Evolutionary conservation across 2,113 vertebrate genomes (phyloP), one percentile per base, ranked within the genome.

Genomic region (Perca flavescens): DNA sequence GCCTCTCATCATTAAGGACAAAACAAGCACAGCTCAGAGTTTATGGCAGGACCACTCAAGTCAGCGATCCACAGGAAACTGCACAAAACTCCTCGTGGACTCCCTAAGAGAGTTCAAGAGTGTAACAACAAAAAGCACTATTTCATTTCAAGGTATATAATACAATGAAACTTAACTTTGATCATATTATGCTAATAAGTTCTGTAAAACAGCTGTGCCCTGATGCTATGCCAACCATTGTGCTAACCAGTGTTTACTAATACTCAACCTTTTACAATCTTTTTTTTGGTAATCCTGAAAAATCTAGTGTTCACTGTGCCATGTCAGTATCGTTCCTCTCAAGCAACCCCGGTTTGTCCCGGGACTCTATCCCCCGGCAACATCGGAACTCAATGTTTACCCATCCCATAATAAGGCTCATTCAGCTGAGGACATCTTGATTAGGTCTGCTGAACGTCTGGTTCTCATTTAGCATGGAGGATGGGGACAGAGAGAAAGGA

Each of bases 351-450:
- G 64, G 56, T 81, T 77, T 86, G 86, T 89, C 89, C 75, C 17
- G 50, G 72, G 89, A 90, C 79, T 88, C 86, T 88, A 87, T 91
- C 92, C 92, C 74, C 79, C 78, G 89, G 89, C 92, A 88, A 88
- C 82, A 87, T 92, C 85, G 89, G 90, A 93, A 88, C 88, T 89
- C 86, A 85, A 79, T 94, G 93, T 95, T 95, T 95, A 94, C 92
- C 84, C 93, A 89, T 93, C 88, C 86, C 88, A 86, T 93, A 93
- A 94, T 95, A 86, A 87, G 84, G 84, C 89, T 93, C 89, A 92
- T 93, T 93, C 88, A 91, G 78, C 85, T 74, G 85, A 88, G 92
- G 91, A 91, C 90, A 93, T 92, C 92, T 92, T 93, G 94, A 94
- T 94, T 93, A 91, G 93, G 82, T 81, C 90, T 81, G 84, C 84